These are phyloP conservation scores for Aporrectodea caliginosa DNA, from an alignment of 1,140 invertebrate genomes.

Conservation along the genomic window DNA sequence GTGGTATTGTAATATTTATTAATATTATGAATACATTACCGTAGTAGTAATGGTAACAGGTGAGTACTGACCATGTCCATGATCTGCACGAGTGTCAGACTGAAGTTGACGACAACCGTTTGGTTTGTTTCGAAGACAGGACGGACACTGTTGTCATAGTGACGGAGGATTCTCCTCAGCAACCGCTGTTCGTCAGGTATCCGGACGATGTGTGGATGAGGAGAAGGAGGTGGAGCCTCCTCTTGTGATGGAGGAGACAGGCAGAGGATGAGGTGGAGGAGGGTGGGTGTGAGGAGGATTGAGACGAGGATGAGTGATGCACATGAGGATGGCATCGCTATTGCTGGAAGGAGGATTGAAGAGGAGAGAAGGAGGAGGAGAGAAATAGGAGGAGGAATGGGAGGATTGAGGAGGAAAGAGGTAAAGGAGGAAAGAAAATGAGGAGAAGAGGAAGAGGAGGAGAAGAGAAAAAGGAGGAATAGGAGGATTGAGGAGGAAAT, in stretches of 20 bases:
- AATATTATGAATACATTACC: too few relatives aligned
- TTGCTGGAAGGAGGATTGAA: background rate
- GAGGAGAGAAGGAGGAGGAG: background rate
- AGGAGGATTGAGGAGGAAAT: too few relatives aligned
- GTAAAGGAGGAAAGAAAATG: too few relatives aligned
- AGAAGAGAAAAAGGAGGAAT: too few relatives aligned
- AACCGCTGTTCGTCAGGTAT: slow-evolving; percentile 37
- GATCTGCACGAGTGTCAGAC: slow-evolving; percentile 45
- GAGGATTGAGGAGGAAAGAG: background rate
- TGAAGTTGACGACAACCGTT: slow-evolving; percentile 41
- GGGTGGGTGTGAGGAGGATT: too few relatives aligned
- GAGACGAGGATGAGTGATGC: too few relatives aligned
- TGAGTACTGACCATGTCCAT: slow-evolving; percentile 47
- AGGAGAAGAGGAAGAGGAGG: too few relatives aligned
- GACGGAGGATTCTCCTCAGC: slow-evolving; percentile 35
- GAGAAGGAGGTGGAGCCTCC: background rate
- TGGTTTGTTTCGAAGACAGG: slow-evolving; percentile 41
- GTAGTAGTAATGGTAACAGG: too few relatives aligned
- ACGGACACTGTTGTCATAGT: slow-evolving; percentile 41
- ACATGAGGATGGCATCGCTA: background rate
- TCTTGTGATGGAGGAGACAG: background rate
- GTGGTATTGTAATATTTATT: too few relatives aligned
- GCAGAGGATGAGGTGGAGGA: too few relatives aligned
- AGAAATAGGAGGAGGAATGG: background rate
- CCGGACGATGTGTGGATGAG: background rate